These are phyloP conservation scores for Perca flavescens DNA, from an alignment of 2,113 vertebrate species.

Conservation along the genomic window DNA sequence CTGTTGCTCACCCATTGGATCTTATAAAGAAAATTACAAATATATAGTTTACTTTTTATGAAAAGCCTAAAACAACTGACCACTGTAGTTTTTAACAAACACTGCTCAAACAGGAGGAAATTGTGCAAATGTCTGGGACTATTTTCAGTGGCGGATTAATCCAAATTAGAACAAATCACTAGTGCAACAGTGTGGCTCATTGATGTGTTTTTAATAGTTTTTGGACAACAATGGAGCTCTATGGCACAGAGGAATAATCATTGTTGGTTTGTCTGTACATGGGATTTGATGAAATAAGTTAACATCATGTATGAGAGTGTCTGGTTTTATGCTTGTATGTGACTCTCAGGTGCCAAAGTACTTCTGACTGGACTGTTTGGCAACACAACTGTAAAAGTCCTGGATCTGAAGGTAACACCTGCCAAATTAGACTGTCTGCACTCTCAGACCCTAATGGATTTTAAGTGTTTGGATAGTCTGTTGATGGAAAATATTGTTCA, in stretches of 20 bases:
- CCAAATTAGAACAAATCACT: not conserved
- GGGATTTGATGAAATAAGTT: not conserved
- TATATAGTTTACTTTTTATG: too few species aligned
- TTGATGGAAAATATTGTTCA: conserved; percentile 4
- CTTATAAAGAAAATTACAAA: too few species aligned
- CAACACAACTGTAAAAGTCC: conserved; percentile 86
- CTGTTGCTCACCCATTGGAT: not conserved
- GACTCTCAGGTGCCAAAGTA: conserved; percentile 84
- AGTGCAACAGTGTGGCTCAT: not conserved
- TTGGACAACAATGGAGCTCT: not conserved
- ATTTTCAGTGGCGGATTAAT: not conserved
- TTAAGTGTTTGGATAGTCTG: not conserved
- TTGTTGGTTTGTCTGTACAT: conserved; percentile 1
- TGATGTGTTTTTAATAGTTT: too few species aligned
- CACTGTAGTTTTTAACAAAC: not conserved
- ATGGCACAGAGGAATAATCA: not conserved
- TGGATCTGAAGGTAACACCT: conserved; percentile 92
- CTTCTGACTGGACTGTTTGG: conserved; percentile 89
- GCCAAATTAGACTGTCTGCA: not conserved
- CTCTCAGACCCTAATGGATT: not conserved
- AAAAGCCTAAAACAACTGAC: not conserved
- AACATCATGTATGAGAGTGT: not conserved
- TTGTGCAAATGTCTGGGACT: not conserved
- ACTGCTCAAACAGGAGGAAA: not conserved
- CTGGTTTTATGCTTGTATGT: conserved; percentile 13